phyloP scores from a whole-genome alignment of 2,888 invertebrate species.

The Melolontha melolontha region DNA sequence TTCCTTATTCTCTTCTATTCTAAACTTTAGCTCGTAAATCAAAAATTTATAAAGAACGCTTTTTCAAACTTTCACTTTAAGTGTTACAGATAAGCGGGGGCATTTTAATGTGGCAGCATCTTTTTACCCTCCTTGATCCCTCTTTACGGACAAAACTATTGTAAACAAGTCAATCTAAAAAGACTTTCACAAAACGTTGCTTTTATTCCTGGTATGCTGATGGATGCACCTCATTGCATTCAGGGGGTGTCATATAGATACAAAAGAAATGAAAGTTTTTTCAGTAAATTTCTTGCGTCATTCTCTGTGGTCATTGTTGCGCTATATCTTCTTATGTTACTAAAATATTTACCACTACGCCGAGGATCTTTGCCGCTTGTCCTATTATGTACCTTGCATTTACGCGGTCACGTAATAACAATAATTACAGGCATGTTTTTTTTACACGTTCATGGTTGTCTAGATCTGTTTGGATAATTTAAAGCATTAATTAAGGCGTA shows the following conservation, averaged over 20 bases:
- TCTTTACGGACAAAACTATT: constrained; percentile 53
- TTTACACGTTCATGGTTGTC: constrained; percentile 29
- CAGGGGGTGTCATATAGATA: constrained; percentile 38
- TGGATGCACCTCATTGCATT: constrained; percentile 17
- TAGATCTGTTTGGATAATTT: constrained; percentile 34
- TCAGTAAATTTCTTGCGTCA: constrained; percentile 31
- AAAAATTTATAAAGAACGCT: constrained; percentile 62
- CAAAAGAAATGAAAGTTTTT: constrained; percentile 51
- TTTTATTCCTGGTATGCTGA: constrained; percentile 15
- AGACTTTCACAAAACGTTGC: constrained; percentile 11
- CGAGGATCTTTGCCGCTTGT: background rate
- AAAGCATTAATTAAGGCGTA: constrained; percentile 26
- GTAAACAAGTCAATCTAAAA: constrained; percentile 57
- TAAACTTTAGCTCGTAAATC: constrained; percentile 59
- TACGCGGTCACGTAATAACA: background rate
- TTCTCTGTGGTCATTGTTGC: constrained; percentile 31
- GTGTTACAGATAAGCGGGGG: constrained; percentile 49
- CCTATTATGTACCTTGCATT: background rate
- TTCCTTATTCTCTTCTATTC: constrained; percentile 40
- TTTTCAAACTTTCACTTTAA: constrained; percentile 63
- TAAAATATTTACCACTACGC: constrained; percentile 25
- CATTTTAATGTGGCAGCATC: constrained; percentile 58
- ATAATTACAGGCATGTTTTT: constrained; percentile 29
- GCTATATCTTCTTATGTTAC: constrained; percentile 3
- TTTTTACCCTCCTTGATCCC: constrained; percentile 53